A percentile compares a stretch with the other conserved stretches of the same genome.
phyloP scores from a whole-genome alignment of 2,888 invertebrate genomes.

The Diaphora mendica region DNA sequence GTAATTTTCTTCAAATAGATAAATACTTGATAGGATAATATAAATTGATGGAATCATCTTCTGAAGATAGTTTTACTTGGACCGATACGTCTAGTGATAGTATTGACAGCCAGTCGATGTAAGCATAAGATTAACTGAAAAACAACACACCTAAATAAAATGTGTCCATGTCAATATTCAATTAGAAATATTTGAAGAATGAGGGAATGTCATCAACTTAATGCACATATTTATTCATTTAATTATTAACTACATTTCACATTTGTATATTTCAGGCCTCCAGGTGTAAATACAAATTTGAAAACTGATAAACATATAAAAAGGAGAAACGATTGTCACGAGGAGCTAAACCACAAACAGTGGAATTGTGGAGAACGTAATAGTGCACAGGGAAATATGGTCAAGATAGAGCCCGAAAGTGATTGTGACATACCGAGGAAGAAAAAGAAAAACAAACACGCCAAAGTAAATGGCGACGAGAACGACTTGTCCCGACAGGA shows the following conservation, averaged over 20 bases:
- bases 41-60: slow-evolving; percentile 59
- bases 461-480: slow-evolving; percentile 31
- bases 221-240: not conserved
- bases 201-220: not conserved
- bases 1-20: not conserved
- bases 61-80: slow-evolving; percentile 69
- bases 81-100: slow-evolving; percentile 61
- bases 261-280: slow-evolving; percentile 33
- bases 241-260: not conserved
- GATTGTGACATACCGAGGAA: slow-evolving; percentile 55
- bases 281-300: slow-evolving; percentile 10
- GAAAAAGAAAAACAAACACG: slow-evolving; percentile 42
- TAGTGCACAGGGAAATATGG: slow-evolving; percentile 43
- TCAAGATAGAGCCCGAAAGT: slow-evolving; percentile 65
- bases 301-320: slow-evolving; percentile 41
- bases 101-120: slow-evolving; percentile 50
- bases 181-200: not conserved
- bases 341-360: not conserved
- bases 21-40: not conserved
- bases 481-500: slow-evolving; percentile 21
- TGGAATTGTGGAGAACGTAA: slow-evolving; percentile 14
- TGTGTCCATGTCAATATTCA: not conserved
- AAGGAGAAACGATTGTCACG: slow-evolving; percentile 26
- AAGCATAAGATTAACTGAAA: slow-evolving; percentile 37
- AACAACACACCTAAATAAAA: not conserved